Evolutionary conservation across 2,888 invertebrate species (phyloP).

Genomic region (Sinohyriopsis cumingii): DNA sequence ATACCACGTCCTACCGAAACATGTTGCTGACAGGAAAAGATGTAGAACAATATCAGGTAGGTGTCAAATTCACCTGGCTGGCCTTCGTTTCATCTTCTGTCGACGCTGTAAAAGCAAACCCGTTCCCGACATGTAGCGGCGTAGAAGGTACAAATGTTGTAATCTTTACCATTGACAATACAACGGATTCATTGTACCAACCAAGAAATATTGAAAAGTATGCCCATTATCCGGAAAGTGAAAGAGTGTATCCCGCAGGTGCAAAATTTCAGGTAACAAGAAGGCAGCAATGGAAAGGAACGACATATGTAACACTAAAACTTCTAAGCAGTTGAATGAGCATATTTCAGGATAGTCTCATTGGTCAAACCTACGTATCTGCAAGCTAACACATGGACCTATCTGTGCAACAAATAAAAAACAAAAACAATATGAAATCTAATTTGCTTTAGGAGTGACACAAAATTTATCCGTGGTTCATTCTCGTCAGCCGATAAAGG

Average conservation of each 20-base stretch:
- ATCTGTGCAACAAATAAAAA: too few relatives aligned
- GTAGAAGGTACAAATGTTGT: constrained; percentile 15
- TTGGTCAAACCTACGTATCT: too few relatives aligned
- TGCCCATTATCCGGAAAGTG: constrained; percentile 29
- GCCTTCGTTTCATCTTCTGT: constrained; percentile 25
- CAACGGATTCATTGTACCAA: constrained; percentile 19
- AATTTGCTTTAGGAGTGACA: too few relatives aligned
- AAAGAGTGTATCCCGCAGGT: constrained; percentile 41
- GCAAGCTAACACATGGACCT: too few relatives aligned
- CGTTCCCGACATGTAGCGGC: constrained; percentile 19
- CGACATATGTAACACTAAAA: constrained; percentile 13
- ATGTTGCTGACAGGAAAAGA: constrained; percentile 12
- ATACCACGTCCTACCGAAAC: constrained; percentile 16
- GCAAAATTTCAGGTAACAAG: constrained; percentile 25
- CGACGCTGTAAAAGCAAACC: constrained; percentile 3
- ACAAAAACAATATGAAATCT: too few relatives aligned
- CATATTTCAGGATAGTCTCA: too few relatives aligned
- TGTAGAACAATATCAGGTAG: constrained; percentile 11
- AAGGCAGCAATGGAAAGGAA: constrained; percentile 5
- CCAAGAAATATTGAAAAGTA: constrained; percentile 36
- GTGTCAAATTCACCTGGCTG: constrained; percentile 19
- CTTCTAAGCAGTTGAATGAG: too few relatives aligned
- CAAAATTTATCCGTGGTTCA: too few relatives aligned
- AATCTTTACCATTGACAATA: constrained; percentile 33
- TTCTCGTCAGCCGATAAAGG: too few relatives aligned